Evolutionary conservation across 2,888 invertebrate species (phyloP), one percentile per base, ranked within the genome.

Genomic region (Andrena hattorfiana): DNA sequence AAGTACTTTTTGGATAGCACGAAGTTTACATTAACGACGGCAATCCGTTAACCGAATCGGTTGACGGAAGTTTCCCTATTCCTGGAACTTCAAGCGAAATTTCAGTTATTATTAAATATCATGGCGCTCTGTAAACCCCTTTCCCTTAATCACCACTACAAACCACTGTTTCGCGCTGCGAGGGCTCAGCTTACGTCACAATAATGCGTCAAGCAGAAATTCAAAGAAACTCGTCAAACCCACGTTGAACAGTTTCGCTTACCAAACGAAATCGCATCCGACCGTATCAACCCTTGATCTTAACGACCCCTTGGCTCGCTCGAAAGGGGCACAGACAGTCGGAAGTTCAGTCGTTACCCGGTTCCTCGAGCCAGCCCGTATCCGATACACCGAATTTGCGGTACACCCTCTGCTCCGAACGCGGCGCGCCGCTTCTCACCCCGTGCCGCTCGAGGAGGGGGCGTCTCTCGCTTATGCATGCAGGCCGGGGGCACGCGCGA

Each of bases 321-420:
- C 3, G 10, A 35, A 49, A 48, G 16, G 26, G 56, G 10, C 20
- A 26, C 23, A 48, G 23, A 51, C 51, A 60, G 49, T 51, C 35
- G 32, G 8, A 35, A 78, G 79, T 70, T 64, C 23, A 42, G 59
- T 70, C 59, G 70, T 79, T 79, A 70, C 64, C 23, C 63, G 69
- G 54, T 64, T 49, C 30, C 79, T 23, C 64, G 64, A 49, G n/a
- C 6, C 67, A 28, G 16, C 42, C 23, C 42, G 68, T 54, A 30
- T 48, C 62, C 26, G 26, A 73, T 48, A 28, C 49, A 56, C 32
- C 26, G 73, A 81, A 80, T 80, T 64, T 73, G 73, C 64, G 73
- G 72, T 74, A n/a, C 54, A 20, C 48, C 54, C 4, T 62, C 64
- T n/a, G 49, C 64, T 63, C 10, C n/a, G n/a, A 8, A 51, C 51